These are phyloP conservation scores for Dicyrtomina minuta DNA, from an alignment of 2,888 invertebrate genomes.

Conservation along the genomic window DNA sequence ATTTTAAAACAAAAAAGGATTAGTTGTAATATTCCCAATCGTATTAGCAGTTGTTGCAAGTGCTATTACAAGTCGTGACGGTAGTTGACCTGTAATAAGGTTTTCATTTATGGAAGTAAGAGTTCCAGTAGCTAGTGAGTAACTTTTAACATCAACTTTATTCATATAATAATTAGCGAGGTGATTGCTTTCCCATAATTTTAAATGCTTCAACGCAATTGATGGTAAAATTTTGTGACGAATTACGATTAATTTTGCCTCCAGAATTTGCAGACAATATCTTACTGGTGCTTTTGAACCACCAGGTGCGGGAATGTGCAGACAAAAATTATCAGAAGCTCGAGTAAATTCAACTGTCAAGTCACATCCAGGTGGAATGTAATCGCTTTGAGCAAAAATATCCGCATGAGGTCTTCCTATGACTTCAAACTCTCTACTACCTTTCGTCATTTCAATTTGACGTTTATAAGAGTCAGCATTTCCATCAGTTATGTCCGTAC, in stretches of 20 bases:
- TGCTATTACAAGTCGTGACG: slow-evolving; percentile 35
- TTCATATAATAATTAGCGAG: slow-evolving; percentile 26
- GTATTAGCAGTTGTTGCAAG: slow-evolving; percentile 25
- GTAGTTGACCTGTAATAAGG: slow-evolving; percentile 30
- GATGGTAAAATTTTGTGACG: slow-evolving; percentile 34
- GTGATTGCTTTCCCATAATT: slow-evolving; percentile 27
- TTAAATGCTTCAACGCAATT: slow-evolving; percentile 29
- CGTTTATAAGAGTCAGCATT: slow-evolving; percentile 22
- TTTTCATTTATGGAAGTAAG: slow-evolving; percentile 27
- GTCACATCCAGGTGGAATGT: slow-evolving; percentile 38
- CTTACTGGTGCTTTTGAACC: background rate
- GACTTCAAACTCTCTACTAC: slow-evolving; percentile 34
- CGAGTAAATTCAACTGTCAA: slow-evolving; percentile 29
- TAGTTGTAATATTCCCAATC: slow-evolving; percentile 4
- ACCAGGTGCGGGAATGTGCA: slow-evolving; percentile 9
- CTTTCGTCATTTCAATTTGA: slow-evolving; percentile 13
- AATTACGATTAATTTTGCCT: slow-evolving; percentile 26
- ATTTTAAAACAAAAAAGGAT: slow-evolving; percentile 19
- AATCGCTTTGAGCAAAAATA: slow-evolving; percentile 25
- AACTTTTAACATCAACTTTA: slow-evolving; percentile 30
- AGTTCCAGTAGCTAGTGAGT: slow-evolving; percentile 36
- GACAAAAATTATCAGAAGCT: slow-evolving; percentile 30
- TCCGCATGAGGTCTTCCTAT: slow-evolving; percentile 36
- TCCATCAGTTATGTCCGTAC: background rate
- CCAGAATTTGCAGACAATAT: slow-evolving; percentile 30